A percentile compares a stretch with the other conserved stretches of the same genome.
These are phyloP conservation scores for Dromiciops gliroides DNA, from an alignment of 2,113 vertebrate species.

Conservation along the genomic window DNA sequence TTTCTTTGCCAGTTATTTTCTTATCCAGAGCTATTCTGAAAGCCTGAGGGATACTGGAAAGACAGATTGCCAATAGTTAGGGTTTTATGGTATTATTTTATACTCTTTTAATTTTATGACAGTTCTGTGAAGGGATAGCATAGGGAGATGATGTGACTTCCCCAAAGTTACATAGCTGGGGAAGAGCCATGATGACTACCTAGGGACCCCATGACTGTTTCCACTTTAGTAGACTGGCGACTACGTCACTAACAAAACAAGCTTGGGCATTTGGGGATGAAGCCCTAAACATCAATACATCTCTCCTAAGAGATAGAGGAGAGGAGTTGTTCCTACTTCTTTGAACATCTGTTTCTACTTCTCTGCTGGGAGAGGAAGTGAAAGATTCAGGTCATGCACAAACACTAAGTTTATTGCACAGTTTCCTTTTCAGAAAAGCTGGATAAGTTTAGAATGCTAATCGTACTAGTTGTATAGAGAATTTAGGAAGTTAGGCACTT, in stretches of 20 bases:
- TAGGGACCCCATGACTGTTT: not conserved
- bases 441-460: slow-evolving; percentile 13
- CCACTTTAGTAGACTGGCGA: not conserved
- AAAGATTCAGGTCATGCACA: slow-evolving; percentile 69
- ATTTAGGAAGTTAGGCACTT: slow-evolving; percentile 49
- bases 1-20: not conserved
- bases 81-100: not conserved
- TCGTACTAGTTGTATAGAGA: slow-evolving; percentile 18
- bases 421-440: slow-evolving; percentile 60
- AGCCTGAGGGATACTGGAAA: not conserved
- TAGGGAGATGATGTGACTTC: not conserved
- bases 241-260: not conserved
- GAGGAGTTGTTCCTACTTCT: not conserved
- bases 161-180: not conserved
- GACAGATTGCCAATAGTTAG: not conserved
- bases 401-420: slow-evolving; percentile 51
- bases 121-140: not conserved
- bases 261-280: not conserved
- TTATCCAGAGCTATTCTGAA: not conserved
- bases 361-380: slow-evolving; percentile 70
- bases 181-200: not conserved
- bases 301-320: not conserved
- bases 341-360: slow-evolving; percentile 65
- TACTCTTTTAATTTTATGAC: not conserved
- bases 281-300: not conserved